phyloP scores from a whole-genome alignment of 2,888 invertebrate species.

The Himalopsyche japonica region DNA sequence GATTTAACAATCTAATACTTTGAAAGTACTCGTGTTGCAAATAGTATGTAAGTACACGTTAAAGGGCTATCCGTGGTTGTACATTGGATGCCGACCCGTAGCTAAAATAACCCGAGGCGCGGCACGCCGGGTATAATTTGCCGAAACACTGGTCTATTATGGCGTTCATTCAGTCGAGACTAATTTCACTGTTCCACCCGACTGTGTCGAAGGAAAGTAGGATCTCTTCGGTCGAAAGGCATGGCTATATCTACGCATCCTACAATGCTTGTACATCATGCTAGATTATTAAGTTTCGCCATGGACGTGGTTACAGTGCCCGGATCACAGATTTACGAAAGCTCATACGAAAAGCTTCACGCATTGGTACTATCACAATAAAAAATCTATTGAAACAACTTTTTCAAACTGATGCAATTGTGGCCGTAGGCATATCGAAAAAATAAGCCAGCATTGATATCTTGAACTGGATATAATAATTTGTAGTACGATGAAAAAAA shows the following conservation, averaged over 20 bases:
- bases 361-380: too few relatives aligned
- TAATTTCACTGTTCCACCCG: constrained; percentile 40
- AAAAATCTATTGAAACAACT: too few relatives aligned
- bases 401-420: too few relatives aligned
- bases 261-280: neutral
- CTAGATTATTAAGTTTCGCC: neutral
- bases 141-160: constrained; percentile 41
- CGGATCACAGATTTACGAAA: neutral
- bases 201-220: constrained; percentile 34
- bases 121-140: constrained; percentile 40
- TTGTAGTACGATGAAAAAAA: too few relatives aligned
- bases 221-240: constrained; percentile 19
- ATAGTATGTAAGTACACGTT: neutral
- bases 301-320: neutral
- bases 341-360: too few relatives aligned
- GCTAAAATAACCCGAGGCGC: constrained; percentile 37
- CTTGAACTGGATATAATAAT: too few relatives aligned
- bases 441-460: too few relatives aligned
- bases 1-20: too few relatives aligned
- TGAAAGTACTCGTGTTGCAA: too few relatives aligned
- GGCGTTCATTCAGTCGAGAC: constrained; percentile 40
- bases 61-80: neutral
- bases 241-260: neutral
- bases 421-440: too few relatives aligned
- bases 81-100: neutral